A percentile compares a stretch with the other conserved stretches of the same genome.
phyloP scores from a whole-genome alignment of 37 sponge, comb jelly and placozoan genomes.

The Tethya wilhelma region DNA sequence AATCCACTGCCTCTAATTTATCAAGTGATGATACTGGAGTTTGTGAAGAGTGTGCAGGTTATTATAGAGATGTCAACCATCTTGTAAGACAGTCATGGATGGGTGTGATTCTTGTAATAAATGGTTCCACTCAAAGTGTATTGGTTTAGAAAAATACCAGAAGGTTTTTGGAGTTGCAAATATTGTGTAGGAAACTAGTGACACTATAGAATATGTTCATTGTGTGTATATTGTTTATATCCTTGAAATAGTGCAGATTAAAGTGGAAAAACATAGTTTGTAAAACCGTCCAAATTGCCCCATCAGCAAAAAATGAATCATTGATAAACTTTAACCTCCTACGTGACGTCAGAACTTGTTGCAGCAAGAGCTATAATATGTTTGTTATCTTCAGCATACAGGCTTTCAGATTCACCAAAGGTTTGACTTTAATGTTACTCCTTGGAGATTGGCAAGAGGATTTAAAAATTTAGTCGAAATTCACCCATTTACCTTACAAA shows the following conservation, averaged over 20 bases:
- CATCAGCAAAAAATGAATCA: too few relatives aligned
- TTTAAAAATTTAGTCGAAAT: neutral
- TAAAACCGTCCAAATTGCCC: constrained; percentile 1
- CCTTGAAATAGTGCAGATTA: neutral
- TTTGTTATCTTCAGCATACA: neutral
- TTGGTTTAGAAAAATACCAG: constrained; percentile 15
- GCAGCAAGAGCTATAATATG: too few relatives aligned
- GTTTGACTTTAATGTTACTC: neutral
- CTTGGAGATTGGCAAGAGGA: neutral
- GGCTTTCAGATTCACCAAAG: neutral
- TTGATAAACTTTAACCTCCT: too few relatives aligned
- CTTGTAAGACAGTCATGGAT: neutral
- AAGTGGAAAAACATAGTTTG: neutral
- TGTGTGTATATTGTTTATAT: neutral
- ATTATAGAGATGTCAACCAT: neutral
- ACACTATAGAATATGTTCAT: neutral
- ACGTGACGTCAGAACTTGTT: too few relatives aligned
- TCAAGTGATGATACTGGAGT: constrained; percentile 11
- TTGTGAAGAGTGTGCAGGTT: constrained; percentile 11
- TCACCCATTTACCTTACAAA: too few relatives aligned
- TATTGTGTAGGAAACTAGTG: neutral
- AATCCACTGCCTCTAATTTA: too few relatives aligned
- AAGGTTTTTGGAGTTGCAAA: constrained; percentile 20
- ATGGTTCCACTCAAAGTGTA: neutral
- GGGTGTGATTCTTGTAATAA: neutral